Base-by-base conservation (phyloP, 2,797 vertebrate species). In the Phrynocephalus guinanensis region DNA sequence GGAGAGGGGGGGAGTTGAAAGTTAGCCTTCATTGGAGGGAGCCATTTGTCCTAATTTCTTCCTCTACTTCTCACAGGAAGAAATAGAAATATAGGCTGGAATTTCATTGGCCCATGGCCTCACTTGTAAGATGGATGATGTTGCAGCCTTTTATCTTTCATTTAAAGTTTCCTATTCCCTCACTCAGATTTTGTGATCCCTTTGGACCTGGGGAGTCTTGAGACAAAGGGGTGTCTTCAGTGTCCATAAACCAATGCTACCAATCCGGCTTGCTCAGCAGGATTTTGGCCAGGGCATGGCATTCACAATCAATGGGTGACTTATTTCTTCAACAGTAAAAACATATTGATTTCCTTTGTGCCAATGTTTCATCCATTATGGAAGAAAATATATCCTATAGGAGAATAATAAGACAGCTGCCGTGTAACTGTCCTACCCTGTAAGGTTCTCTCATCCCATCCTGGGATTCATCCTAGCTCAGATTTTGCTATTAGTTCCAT, bases 1-100 rank as follows among this genome's bases (percentile, higher is more conserved):
- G 79, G 79, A 67, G 82, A 86, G 71, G 79, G 76, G 10, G 67
- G 92, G 89, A 92, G 78, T 89, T 68, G 33, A 90, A 92, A 91
- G 86, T 87, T 89, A 80, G 79, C 81, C 82, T 80, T 92, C 33
- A 90, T 72, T 24, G 33, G 52, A 38, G 86, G 44, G n/a, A 86
- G 75, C 71, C 90, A 82, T 87, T 92, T 91, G 48, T 56, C 76
- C 63, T 82, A 79, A 92, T 93, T 89, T 92, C 82, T 80, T 79
- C 93, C 87, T 68, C 71, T 24, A 86, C 70, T 56, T 60, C 0
- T 0, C 68, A 86, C 92, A 79, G 79, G 60, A 13, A 68, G n/a
- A 82, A 67, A 26, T 63, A 11, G 60, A 72, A 80, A 80, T 38
- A n/a, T 6, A 84, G 5, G 18, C 60, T 5, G 18, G 60, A 63